Percentiles rank a stretch among this genome's conserved stretches.
phyloP scores from a whole-genome alignment of 1,140 invertebrate genomes.

The Diorhabda elongata region DNA sequence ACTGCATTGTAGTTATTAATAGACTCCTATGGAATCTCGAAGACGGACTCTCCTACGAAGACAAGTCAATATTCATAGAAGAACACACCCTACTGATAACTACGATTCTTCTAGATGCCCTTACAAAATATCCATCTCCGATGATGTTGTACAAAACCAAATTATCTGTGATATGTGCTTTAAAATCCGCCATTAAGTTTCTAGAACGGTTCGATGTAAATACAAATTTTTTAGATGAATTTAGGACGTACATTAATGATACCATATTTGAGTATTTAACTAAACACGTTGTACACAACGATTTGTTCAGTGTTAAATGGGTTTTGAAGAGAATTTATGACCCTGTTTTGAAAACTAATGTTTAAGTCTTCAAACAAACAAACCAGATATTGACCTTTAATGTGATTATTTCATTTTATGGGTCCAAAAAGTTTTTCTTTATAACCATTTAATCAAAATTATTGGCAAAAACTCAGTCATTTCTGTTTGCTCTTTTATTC shows the following conservation, averaged over 20 bases:
- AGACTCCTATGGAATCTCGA: slow-evolving; percentile 38
- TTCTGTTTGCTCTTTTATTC: too few relatives aligned
- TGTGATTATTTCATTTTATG: neutral
- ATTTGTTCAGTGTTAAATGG: slow-evolving; percentile 30
- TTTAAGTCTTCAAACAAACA: neutral
- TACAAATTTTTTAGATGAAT: slow-evolving; percentile 29
- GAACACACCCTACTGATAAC: slow-evolving; percentile 38
- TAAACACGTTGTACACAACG: slow-evolving; percentile 27
- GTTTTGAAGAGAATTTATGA: slow-evolving; percentile 29
- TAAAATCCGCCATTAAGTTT: slow-evolving; percentile 34
- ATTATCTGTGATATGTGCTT: slow-evolving; percentile 35
- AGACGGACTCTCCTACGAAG: slow-evolving; percentile 35
- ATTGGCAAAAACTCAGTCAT: too few relatives aligned
- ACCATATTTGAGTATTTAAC: slow-evolving; percentile 32
- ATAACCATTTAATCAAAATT: too few relatives aligned
- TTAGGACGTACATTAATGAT: slow-evolving; percentile 29
- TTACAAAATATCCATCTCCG: slow-evolving; percentile 29
- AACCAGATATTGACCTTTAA: neutral
- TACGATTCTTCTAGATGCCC: slow-evolving; percentile 30
- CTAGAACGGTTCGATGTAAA: slow-evolving; percentile 30
- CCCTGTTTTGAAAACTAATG: slow-evolving; percentile 25
- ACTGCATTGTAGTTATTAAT: slow-evolving; percentile 27
- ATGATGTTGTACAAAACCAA: slow-evolving; percentile 33
- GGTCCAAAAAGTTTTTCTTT: too few relatives aligned
- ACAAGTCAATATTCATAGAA: slow-evolving; percentile 39